Base-by-base conservation (phyloP, 2,113 vertebrate genomes). In the Cricetomys ansorgei region DNA sequence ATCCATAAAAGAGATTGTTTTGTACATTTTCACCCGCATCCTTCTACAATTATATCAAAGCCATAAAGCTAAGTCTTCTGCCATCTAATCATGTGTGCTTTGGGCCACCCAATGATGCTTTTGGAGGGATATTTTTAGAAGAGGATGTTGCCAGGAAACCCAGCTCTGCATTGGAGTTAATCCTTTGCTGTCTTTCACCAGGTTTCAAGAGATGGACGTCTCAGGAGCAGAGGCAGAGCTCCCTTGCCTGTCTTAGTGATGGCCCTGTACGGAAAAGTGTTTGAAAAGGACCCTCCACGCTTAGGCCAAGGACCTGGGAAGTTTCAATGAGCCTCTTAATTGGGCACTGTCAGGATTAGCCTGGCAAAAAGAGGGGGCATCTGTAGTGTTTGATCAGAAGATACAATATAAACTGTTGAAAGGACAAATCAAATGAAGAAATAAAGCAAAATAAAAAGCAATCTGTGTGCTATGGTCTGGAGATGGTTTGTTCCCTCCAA, bases 181-280 rank as follows among this genome's bases (percentile, higher is more conserved):
- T 12, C 48, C 13, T 91, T 97, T 64, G 45, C 88, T 97, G 89
- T 94, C 88, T 88, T 83, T 88, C 67, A 48, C 62, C 65, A 98
- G 97, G 83, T 98, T 85, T 94, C 97, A 69, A 88, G n/a, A 77
- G 98, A 98, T 77, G 97, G 98, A 59, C 4, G 9, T 43, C 94
- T 98, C 76, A 27, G 64, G 73, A 98, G 94, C 96, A 0, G 0
- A 45, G 79, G 48, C 5, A 0, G 65, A 91, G 91, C 40, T 1
- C 93, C 97, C 34, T 81, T 98, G 86, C 92, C 98, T 77, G 4
- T 99, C 70, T 91, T 98, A 94, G 98, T 85, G 27, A 84, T 95
- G 84, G 97, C 96, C 0, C 95, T 98, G n/a, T 98, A 97, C 57
- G 97, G 97, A 77, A 98, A 97, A 53, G 96, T 97, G 27, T 98